Percentiles rank a stretch among this genome's conserved stretches.
These are phyloP conservation scores for Halictus quadricinctus DNA, from an alignment of 2,888 invertebrate genomes.

Conservation along the genomic window DNA sequence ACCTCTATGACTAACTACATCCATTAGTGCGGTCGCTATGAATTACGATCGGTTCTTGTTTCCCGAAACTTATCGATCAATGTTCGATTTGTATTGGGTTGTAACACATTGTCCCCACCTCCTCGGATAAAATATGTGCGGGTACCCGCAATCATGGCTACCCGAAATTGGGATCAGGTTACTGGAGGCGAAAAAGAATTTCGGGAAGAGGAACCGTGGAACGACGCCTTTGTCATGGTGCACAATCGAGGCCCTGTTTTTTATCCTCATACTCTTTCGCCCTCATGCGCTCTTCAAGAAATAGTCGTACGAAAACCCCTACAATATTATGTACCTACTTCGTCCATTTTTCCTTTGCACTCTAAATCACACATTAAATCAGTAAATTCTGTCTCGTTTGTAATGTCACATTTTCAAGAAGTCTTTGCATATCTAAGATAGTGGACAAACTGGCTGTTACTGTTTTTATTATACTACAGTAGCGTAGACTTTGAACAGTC, in stretches of 20 bases:
- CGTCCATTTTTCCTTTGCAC: background rate
- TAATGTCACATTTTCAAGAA: background rate
- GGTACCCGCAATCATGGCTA: slow-evolving; percentile 14
- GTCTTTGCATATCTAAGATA: too few species aligned
- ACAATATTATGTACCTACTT: background rate
- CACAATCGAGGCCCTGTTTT: background rate
- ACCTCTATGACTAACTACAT: slow-evolving; percentile 38
- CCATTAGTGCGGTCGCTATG: slow-evolving; percentile 36
- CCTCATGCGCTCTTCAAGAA: background rate
- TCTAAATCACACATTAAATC: background rate
- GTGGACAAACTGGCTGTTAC: too few species aligned
- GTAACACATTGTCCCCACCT: slow-evolving; percentile 20
- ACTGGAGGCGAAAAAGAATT: slow-evolving; percentile 1
- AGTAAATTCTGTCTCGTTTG: background rate
- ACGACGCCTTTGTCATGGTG: background rate
- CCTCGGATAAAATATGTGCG: slow-evolving; percentile 8
- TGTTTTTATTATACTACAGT: too few species aligned
- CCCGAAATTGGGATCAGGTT: slow-evolving; percentile 11
- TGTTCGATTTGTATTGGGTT: slow-evolving; percentile 23
- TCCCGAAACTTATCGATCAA: slow-evolving; percentile 22
- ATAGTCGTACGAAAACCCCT: background rate
- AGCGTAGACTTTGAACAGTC: too few species aligned
- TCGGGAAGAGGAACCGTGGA: background rate
- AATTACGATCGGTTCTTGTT: slow-evolving; percentile 14
- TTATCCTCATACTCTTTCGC: background rate